Conservation (phyloP, 1,140 invertebrate species). For the Cydia amplana region DNA sequence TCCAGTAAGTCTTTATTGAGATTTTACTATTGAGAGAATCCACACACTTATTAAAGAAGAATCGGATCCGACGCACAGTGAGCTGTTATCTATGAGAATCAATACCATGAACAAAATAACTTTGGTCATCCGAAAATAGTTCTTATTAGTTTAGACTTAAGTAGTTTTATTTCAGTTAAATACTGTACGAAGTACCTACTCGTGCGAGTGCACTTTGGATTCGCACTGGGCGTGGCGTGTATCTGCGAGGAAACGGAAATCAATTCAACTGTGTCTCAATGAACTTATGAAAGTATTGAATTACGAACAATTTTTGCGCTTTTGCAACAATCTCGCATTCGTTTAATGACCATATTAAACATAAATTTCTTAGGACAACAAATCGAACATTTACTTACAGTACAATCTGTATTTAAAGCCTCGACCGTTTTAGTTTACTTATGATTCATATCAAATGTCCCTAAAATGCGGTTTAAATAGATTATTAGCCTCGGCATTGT, state of each 20-base stretch:
- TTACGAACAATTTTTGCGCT: slow-evolving; percentile 51
- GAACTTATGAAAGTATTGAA: slow-evolving; percentile 54
- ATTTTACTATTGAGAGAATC: neutral
- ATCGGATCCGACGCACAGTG: slow-evolving; percentile 10
- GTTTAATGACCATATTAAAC: neutral
- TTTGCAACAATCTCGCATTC: neutral
- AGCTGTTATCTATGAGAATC: slow-evolving; percentile 13
- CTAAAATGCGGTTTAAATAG: neutral
- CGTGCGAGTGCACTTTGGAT: neutral
- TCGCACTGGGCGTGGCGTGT: slow-evolving; percentile 58
- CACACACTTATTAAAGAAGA: slow-evolving; percentile 10
- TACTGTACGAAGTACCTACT: neutral
- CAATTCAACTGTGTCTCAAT: slow-evolving; percentile 54
- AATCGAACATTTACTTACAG: too few species aligned
- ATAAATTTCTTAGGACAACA: neutral
- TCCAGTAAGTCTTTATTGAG: neutral
- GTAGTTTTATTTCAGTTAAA: neutral
- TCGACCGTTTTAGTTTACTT: neutral
- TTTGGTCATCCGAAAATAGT: neutral
- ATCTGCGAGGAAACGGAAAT: slow-evolving; percentile 73
- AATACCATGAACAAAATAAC: neutral
- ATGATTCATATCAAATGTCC: neutral
- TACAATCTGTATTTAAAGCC: too few species aligned
- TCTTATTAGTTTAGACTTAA: neutral
- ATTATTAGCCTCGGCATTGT: neutral